phyloP scores from a whole-genome alignment of 2,113 vertebrate genomes.

The Catharus bicknelli region DNA sequence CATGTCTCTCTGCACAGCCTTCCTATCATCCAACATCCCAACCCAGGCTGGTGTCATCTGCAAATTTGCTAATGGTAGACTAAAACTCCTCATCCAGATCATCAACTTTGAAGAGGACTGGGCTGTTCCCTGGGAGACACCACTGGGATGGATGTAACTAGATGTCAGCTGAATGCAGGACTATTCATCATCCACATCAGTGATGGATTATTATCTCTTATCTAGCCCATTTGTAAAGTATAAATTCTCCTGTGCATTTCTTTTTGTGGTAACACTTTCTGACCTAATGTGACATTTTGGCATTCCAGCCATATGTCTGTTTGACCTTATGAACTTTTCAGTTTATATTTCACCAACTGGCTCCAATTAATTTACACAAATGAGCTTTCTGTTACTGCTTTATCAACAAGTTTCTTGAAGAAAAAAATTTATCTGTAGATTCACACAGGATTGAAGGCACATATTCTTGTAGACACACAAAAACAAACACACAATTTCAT shows the following conservation, averaged over 20 bases:
- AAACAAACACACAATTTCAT: background rate
- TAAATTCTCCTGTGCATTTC: background rate
- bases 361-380: background rate
- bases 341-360: constrained; percentile 23
- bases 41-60: rapidly evolving
- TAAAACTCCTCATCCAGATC: background rate
- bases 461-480: background rate
- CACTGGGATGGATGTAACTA: background rate
- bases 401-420: background rate
- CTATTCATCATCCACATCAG: background rate
- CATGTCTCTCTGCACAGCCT: background rate
- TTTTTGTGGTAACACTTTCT: background rate
- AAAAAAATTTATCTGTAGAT: background rate
- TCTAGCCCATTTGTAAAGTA: background rate
- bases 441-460: background rate
- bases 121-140: background rate
- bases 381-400: background rate
- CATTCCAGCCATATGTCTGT: background rate
- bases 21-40: background rate
- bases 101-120: background rate
- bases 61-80: rapidly evolving
- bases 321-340: constrained; percentile 9
- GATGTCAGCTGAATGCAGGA: background rate
- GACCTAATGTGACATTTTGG: background rate
- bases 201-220: background rate